These are phyloP conservation scores for Mechanitis messenoides DNA, from an alignment of 2,888 invertebrate species.

Conservation along the genomic window DNA sequence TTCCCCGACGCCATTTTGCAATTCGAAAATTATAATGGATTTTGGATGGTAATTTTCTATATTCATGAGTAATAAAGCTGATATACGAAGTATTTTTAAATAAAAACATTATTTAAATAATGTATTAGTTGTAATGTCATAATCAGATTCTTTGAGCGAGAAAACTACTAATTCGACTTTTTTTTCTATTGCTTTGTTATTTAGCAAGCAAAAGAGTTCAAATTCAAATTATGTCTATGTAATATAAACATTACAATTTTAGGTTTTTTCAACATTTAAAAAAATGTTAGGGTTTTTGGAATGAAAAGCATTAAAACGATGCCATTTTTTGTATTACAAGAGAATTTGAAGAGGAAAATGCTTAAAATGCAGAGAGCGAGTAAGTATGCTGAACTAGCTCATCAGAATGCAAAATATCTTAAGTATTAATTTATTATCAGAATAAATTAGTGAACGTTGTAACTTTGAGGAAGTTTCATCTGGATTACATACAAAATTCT, in stretches of 20 bases:
- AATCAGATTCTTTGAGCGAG: too few relatives aligned
- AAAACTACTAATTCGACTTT: too few relatives aligned
- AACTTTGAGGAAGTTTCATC: background rate
- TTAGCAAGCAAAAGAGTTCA: too few relatives aligned
- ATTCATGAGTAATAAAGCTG: background rate
- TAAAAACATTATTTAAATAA: too few relatives aligned
- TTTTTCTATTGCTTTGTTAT: too few relatives aligned
- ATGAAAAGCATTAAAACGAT: background rate
- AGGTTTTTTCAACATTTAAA: background rate
- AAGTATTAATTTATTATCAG: conserved; percentile 21
- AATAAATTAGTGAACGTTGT: conserved; percentile 10
- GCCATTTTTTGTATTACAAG: background rate
- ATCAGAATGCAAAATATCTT: conserved; percentile 8
- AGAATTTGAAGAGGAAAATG: conserved; percentile 19
- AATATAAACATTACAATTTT: too few relatives aligned
- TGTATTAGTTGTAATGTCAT: too few relatives aligned
- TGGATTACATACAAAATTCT: background rate
- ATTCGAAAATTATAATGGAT: conserved; percentile 29
- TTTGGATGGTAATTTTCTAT: conserved; percentile 20
- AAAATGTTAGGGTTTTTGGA: background rate
- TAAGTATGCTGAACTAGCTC: conserved; percentile 22
- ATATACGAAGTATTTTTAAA: background rate
- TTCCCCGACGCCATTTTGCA: conserved; percentile 48
- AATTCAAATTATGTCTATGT: too few relatives aligned
- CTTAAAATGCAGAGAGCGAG: conserved; percentile 23